A percentile compares a stretch with the other conserved stretches of the same genome.
Evolutionary conservation across 2,797 vertebrate genomes (phyloP).

Genomic region (Lerista edwardsae): DNA sequence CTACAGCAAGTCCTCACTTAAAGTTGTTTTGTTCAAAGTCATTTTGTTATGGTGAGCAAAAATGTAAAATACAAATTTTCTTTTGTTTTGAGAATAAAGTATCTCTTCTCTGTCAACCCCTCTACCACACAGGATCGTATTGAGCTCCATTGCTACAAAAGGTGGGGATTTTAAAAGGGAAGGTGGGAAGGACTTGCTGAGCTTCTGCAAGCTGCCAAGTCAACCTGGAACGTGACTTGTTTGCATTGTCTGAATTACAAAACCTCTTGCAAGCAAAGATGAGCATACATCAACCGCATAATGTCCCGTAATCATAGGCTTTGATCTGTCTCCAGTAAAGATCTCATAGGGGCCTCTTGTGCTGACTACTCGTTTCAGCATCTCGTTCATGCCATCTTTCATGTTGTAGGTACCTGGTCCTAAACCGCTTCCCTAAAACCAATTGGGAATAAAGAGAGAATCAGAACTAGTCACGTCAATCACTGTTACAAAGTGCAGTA

Average conservation of each 20-base stretch:
- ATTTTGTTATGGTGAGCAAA: background rate
- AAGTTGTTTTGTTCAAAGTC: too few species aligned
- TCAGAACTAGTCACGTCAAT: background rate
- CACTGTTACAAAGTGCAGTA: background rate
- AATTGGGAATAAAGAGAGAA: background rate
- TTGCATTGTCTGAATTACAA: background rate
- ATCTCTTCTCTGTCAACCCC: background rate
- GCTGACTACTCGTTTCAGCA: constrained; percentile 46
- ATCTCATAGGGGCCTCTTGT: constrained; percentile 65
- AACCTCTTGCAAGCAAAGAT: background rate
- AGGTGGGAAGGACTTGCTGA: background rate
- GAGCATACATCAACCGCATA: constrained; percentile 42
- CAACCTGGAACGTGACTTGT: background rate
- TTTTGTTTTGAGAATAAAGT: background rate
- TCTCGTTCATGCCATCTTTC: constrained; percentile 58
- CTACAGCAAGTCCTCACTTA: too few species aligned
- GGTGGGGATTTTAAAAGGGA: background rate
- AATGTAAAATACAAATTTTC: background rate
- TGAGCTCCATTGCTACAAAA: background rate
- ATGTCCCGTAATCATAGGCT: constrained; percentile 59
- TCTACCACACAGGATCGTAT: background rate
- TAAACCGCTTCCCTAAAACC: constrained; percentile 70
- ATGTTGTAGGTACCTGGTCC: constrained; percentile 76
- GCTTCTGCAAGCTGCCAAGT: background rate
- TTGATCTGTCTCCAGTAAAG: constrained; percentile 61